phyloP scores from a whole-genome alignment of 1,140 invertebrate genomes.

The Danaus plexippus region DNA sequence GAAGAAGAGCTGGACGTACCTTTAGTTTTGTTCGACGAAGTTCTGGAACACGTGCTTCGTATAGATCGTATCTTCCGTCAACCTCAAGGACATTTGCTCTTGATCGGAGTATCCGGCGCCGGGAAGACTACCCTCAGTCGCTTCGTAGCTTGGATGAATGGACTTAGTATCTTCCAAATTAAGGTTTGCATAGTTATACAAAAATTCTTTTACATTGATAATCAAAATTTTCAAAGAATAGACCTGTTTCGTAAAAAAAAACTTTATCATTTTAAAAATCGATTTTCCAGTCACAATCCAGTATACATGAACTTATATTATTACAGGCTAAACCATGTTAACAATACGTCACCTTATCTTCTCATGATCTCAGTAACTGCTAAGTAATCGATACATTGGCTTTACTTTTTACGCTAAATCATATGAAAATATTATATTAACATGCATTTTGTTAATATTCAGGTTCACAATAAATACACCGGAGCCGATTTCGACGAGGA shows the following conservation, averaged over 20 bases:
- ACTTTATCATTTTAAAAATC: too few species aligned
- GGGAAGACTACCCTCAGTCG: constrained; percentile 99
- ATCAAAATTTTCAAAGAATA: too few species aligned
- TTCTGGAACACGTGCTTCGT: constrained; percentile 97
- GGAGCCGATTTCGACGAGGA: constrained; percentile 99
- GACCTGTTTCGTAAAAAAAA: too few species aligned
- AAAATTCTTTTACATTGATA: too few species aligned
- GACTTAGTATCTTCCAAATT: constrained; percentile 97
- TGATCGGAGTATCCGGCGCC: constrained; percentile 98
- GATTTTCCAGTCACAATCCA: too few species aligned
- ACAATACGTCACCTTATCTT: too few species aligned
- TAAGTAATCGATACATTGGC: too few species aligned
- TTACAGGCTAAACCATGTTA: too few species aligned
- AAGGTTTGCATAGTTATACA: constrained; percentile 73
- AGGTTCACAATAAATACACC: constrained; percentile 99
- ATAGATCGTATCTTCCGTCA: constrained; percentile 99
- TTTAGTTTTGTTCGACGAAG: constrained; percentile 98
- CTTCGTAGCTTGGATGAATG: constrained; percentile 99
- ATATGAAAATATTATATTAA: too few species aligned
- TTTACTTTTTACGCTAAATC: too few species aligned
- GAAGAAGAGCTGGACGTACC: constrained; percentile 99
- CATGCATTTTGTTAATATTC: background rate
- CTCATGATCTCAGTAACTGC: too few species aligned
- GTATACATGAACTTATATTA: too few species aligned
- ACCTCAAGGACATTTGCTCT: constrained; percentile 96